Base-by-base conservation (phyloP, 1,140 invertebrate species). In the Drosophila erecta region DNA sequence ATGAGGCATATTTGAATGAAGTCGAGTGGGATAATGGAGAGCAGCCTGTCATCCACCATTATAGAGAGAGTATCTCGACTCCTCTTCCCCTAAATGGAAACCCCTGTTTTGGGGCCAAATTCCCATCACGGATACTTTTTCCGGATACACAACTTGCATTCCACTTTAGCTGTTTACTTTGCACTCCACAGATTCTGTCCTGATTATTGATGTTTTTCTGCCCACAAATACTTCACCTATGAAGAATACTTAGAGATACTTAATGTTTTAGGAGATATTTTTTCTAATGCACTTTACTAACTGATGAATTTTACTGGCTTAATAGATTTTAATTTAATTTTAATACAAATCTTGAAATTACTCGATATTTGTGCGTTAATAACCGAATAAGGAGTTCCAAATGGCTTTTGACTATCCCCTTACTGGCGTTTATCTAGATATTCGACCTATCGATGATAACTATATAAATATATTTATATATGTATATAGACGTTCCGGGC, bases 341-440 rank as follows among this genome's bases (percentile, higher is more conserved):
- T 8, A 30, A 30, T 30, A 30, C 2, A 10, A 30, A 30, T 30
- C 7, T 30, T 3, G 8, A 30, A 7, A 30, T 15, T 33, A 50
- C 27, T 17, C 47, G 17, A 33, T 30, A 38, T 22, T 37, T 46
- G 30, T 60, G 22, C 55, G 22, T 37, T 1, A 6, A 65, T 22
- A 27, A 7, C 5, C 11, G 20, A 65, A 46, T 20, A 14, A 40
- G 46, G 65, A 64, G 44, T 61, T 66, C 44, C 61, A 8, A 17
- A 12, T 10, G 49, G 24, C 30, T 35, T 15, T 37, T 38, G 62
- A 66, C 62, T 38, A 66, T 65, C 61, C 54, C 61, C 54, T 41
- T n/a, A 12, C 40, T 17, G 27, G 4, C 20, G n/a, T 44, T 37
- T 64, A 64, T 64, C 22, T 58, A 30, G 22, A 56, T 30, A 40